A percentile compares a stretch with the other conserved stretches of the same genome.
Conservation (phyloP, 1,140 invertebrate species). For the Tetraneura akinire region DNA sequence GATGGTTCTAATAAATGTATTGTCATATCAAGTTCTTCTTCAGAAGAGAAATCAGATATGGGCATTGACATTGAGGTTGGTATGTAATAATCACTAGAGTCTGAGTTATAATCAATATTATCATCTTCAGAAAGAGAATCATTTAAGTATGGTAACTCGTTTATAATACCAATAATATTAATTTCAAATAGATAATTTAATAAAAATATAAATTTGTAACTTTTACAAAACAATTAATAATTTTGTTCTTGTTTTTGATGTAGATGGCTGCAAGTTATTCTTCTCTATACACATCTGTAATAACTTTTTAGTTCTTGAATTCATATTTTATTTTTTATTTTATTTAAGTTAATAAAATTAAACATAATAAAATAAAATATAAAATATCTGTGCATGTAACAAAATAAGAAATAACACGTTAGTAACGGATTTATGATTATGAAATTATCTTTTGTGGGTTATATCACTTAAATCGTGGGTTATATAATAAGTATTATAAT, state of each 20-base stretch:
- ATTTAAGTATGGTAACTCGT: no score
- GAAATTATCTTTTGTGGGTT: no score
- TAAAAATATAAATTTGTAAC: neutral
- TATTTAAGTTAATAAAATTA: no score
- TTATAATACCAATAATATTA: no score
- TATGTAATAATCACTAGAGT: neutral
- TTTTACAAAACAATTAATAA: neutral
- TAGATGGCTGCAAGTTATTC: neutral
- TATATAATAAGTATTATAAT: no score
- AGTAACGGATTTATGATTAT: no score
- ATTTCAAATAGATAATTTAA: neutral
- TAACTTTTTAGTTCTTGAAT: conserved; percentile 63
- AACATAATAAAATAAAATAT: no score
- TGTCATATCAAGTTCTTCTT: neutral
- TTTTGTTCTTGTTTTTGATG: neutral
- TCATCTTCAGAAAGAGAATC: neutral
- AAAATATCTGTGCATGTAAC: no score
- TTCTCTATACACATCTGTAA: neutral
- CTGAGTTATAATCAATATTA: neutral
- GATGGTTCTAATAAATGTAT: conserved; percentile 2
- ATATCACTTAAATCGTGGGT: no score
- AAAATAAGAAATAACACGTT: no score
- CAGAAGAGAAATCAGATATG: neutral
- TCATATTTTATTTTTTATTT: conserved; percentile 87
- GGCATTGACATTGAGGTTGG: neutral